Evolutionary conservation across 92 coral and sea anemone species (phyloP), one percentile per base, ranked within the genome.

Genomic region (Umimayanthus chanpuru): DNA sequence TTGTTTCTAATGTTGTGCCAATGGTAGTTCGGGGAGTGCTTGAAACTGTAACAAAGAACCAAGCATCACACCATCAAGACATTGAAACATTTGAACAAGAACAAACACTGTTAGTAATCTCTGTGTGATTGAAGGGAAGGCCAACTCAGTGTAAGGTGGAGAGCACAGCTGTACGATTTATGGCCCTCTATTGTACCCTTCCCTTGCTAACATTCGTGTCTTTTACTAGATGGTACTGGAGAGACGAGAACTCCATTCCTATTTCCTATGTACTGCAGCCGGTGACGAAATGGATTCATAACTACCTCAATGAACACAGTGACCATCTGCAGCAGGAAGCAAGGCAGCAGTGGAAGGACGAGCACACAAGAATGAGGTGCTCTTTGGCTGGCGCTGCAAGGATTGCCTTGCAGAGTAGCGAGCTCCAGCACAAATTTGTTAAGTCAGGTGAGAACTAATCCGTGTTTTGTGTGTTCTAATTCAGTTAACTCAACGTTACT

Each of bases 261-360:
- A 76, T 87, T 7, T 86, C 91, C 0, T 95, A 90, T 77, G 91
- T 95, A 9, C 94, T 95, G 25, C 98, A 93, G 75, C 98, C 98
- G 4, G 94, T 95, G 21, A 88, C 94, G 71, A 91, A 91, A 5
- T 92, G 96, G 93, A 91, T 89, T 61, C 94, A 91, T 23, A 79
- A 93, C 56, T 93, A 76, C 44, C 88, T 93, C 30, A 79, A 92
- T 72, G 90, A 92, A 25, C 36, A 43, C 0, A 73, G 90, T 68
- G 93, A 68, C 76, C 44, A 56, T 2, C 53, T 79, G 2, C 87
- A 67, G 50, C 68, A 92, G 41, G 91, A 90, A 50, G 92, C 94
- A 65, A 89, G 76, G 9, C 86, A 81, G 66, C 67, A 92, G 67
- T 95, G 98, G 96, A 77, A 76, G n/a, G 87, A 44, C 8, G 96